Evolutionary conservation across 2,888 invertebrate genomes (phyloP).

Genomic region (Zele albiditarsus): DNA sequence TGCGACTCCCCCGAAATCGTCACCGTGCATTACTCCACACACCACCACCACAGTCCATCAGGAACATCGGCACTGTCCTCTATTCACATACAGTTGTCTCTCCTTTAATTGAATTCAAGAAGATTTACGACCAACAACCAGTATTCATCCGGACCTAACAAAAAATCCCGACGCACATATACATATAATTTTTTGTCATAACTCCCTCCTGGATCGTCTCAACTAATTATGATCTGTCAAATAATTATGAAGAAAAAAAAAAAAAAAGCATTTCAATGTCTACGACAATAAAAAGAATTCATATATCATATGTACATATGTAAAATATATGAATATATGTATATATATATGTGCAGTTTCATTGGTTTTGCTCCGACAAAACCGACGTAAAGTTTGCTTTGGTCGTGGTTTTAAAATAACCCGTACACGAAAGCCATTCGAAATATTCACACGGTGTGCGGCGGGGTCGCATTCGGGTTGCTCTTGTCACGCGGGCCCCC

Average conservation of each 20-base stretch:
- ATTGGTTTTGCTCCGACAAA: constrained; percentile 19
- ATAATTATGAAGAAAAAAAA: constrained; percentile 8
- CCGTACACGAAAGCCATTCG: constrained; percentile 46
- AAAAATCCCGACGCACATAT: constrained; percentile 34
- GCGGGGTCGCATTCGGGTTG: constrained; percentile 6
- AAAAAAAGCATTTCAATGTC: background rate
- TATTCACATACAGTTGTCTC: constrained; percentile 48
- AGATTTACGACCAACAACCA: constrained; percentile 58
- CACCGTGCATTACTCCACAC: constrained; percentile 6
- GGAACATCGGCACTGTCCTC: constrained; percentile 40
- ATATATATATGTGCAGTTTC: constrained; percentile 22
- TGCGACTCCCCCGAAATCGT: constrained; percentile 39
- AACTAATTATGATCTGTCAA: constrained; percentile 17
- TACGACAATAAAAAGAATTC: constrained; percentile 13
- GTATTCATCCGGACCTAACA: constrained; percentile 42
- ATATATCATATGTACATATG: background rate
- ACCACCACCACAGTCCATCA: constrained; percentile 7
- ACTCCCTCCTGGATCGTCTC: constrained; percentile 26
- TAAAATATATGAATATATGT: background rate
- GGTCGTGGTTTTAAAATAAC: constrained; percentile 32
- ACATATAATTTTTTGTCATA: constrained; percentile 35
- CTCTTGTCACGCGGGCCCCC: constrained; percentile 42
- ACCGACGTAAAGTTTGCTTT: constrained; percentile 10
- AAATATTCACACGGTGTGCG: constrained; percentile 66
- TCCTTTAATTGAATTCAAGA: constrained; percentile 63